Evolutionary conservation across 2,888 invertebrate genomes (phyloP).

Genomic region (Bombylius major): DNA sequence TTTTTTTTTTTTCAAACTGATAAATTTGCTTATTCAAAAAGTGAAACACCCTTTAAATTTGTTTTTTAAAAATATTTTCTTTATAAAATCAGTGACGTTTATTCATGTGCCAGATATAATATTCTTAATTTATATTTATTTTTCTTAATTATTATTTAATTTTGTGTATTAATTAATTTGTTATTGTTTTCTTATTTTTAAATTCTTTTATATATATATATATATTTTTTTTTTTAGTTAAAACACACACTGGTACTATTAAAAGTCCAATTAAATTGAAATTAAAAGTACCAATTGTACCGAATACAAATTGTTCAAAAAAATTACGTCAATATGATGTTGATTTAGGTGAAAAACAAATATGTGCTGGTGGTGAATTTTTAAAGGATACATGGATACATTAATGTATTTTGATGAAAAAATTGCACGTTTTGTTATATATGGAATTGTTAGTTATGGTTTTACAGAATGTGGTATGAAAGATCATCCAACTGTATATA

Average conservation of each 20-base stretch:
- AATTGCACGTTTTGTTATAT: constrained; percentile 42
- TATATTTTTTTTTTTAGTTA: constrained; percentile 21
- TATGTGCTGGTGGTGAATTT: constrained; percentile 58
- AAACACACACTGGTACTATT: constrained; percentile 30
- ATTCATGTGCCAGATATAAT: no score
- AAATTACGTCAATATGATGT: constrained; percentile 41
- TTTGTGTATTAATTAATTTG: not conserved
- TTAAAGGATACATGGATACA: constrained; percentile 66
- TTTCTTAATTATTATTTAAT: no score
- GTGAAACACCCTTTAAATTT: no score
- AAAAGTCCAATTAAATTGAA: constrained; percentile 50
- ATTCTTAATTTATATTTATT: no score
- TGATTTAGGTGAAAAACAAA: constrained; percentile 41
- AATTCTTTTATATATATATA: not conserved
- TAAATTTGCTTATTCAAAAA: no score
- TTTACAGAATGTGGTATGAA: constrained; percentile 49
- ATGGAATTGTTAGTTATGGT: constrained; percentile 58
- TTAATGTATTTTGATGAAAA: constrained; percentile 45
- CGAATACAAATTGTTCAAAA: constrained; percentile 40
- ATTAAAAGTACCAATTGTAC: constrained; percentile 44
- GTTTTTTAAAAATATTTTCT: no score
- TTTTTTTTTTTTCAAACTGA: no score
- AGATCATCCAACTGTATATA: constrained; percentile 57
- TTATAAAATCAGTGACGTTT: no score
- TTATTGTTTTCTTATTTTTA: not conserved